phyloP scores from a whole-genome alignment of 2,888 invertebrate genomes.

The Malacosoma neustria region DNA sequence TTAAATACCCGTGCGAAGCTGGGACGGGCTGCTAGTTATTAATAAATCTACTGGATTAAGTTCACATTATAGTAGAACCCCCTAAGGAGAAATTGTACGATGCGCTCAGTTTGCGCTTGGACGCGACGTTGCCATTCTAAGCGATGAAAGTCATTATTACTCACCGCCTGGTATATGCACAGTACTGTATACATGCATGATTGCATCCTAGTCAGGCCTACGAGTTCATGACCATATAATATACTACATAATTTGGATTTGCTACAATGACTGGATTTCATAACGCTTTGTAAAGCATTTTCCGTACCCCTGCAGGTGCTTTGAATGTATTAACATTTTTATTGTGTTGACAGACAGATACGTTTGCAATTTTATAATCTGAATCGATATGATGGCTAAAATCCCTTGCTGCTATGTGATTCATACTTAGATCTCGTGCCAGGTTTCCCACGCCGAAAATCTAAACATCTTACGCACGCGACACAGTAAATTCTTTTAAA shows the following conservation, averaged over 20 bases:
- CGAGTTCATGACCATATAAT: conserved; percentile 40
- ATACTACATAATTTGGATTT: too few species aligned
- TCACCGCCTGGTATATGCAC: conserved; percentile 17
- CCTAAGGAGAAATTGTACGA: conserved; percentile 42
- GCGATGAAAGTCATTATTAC: conserved; percentile 59
- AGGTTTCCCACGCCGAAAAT: conserved; percentile 37
- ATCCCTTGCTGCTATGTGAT: conserved; percentile 25
- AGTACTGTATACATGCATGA: conserved; percentile 21
- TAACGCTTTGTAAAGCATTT: too few species aligned
- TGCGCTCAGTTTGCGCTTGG: conserved; percentile 26
- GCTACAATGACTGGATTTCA: conserved; percentile 34
- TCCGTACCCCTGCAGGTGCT: conserved; percentile 10
- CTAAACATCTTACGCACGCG: conserved; percentile 25
- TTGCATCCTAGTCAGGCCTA: conserved; percentile 30
- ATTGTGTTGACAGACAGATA: background rate
- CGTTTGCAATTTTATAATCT: background rate
- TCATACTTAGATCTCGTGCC: conserved; percentile 38
- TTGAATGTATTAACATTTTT: too few species aligned
- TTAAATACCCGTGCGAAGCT: too few species aligned
- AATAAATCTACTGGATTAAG: too few species aligned
- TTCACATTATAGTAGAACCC: too few species aligned
- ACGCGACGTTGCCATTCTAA: conserved; percentile 58
- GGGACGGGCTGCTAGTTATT: too few species aligned
- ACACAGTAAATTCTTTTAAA: conserved; percentile 27
- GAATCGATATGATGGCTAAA: background rate